Percentiles rank a stretch among this genome's conserved stretches.
Evolutionary conservation across 2,888 invertebrate genomes (phyloP).

Genomic region (Linnaemya vulpina): DNA sequence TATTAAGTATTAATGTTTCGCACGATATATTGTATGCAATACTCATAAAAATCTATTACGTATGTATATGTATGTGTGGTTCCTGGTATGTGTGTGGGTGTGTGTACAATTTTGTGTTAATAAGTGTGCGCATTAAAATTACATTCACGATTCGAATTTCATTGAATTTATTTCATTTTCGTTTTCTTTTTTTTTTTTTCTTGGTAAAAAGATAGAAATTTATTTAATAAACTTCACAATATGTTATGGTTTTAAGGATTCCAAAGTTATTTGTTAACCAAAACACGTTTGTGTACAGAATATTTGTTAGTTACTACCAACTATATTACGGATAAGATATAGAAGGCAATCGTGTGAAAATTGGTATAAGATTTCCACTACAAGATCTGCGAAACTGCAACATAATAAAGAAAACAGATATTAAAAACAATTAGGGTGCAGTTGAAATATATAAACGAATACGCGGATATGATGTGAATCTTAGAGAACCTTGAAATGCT

Average conservation of each 20-base stretch:
- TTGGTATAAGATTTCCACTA: too few relatives aligned
- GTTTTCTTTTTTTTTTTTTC: background rate
- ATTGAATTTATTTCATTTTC: background rate
- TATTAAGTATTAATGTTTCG: slow-evolving; percentile 56
- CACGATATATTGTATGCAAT: background rate
- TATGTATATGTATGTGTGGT: background rate
- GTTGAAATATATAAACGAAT: too few relatives aligned
- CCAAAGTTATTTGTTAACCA: background rate
- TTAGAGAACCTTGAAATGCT: too few relatives aligned
- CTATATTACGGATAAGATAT: too few relatives aligned
- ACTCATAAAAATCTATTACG: background rate
- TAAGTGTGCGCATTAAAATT: background rate
- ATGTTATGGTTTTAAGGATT: background rate
- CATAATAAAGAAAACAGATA: too few relatives aligned
- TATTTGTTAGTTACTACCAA: too few relatives aligned
- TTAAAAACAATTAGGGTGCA: too few relatives aligned
- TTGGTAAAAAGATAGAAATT: background rate
- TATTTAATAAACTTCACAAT: slow-evolving; percentile 4
- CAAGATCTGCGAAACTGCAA: too few relatives aligned
- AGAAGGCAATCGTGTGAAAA: too few relatives aligned
- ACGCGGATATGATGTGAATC: too few relatives aligned
- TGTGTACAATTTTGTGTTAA: background rate
- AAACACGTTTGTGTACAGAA: background rate
- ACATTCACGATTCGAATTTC: background rate
- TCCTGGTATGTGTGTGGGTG: too few relatives aligned